Evolutionary conservation across 1,140 invertebrate genomes (phyloP).

Genomic region (Ceratina calcarata): DNA sequence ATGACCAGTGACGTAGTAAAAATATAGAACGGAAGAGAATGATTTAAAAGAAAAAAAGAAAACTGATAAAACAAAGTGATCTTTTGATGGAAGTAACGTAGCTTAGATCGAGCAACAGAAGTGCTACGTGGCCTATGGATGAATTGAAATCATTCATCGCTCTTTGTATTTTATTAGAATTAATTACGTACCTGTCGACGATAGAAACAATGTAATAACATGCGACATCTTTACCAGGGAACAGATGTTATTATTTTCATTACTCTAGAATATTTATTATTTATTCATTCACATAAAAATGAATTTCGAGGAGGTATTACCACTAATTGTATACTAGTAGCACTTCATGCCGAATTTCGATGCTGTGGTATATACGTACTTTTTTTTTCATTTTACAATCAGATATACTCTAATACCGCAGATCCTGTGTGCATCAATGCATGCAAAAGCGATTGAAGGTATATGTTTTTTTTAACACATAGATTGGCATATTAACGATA

Average conservation of each 20-base stretch:
- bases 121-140: constrained; percentile 12
- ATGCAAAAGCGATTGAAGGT: constrained; percentile 39
- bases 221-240: constrained; percentile 32
- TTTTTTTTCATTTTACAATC: neutral
- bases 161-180: constrained; percentile 51
- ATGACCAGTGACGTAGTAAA: constrained; percentile 9
- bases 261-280: constrained; percentile 64
- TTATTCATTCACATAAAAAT: constrained; percentile 49
- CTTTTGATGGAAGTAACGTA: constrained; percentile 12
- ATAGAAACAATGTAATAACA: constrained; percentile 55
- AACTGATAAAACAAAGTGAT: neutral
- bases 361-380: constrained; percentile 40
- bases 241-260: constrained; percentile 47
- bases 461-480: neutral
- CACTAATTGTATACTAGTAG: constrained; percentile 29
- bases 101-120: constrained; percentile 22
- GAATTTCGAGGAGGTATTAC: constrained; percentile 15
- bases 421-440: constrained; percentile 42
- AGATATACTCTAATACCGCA: constrained; percentile 18
- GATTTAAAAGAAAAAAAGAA: neutral
- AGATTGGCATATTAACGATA: constrained; percentile 15
- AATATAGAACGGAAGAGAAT: constrained; percentile 5
- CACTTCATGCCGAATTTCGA: constrained; percentile 34
- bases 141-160: constrained; percentile 29
- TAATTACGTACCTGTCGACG: constrained; percentile 64